These are phyloP conservation scores for Drosophila mauritiana DNA, from an alignment of 1,140 invertebrate genomes.

Conservation along the genomic window DNA sequence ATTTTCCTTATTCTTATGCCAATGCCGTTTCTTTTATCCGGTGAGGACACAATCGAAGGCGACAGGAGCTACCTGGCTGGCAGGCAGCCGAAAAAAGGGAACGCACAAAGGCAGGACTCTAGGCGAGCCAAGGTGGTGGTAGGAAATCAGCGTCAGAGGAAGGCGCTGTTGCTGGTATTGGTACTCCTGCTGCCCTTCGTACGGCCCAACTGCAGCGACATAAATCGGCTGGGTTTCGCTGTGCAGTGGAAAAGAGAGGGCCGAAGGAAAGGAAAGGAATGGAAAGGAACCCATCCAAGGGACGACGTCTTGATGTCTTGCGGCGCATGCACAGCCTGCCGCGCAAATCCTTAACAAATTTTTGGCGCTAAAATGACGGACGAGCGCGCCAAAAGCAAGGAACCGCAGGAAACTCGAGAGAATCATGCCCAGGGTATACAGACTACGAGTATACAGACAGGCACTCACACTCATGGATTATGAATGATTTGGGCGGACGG, in stretches of 20 bases:
- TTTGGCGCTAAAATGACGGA: conserved; percentile 75
- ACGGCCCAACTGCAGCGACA: conserved; percentile 61
- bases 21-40: conserved; percentile 13
- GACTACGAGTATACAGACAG: conserved; percentile 9
- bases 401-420: conserved; percentile 27
- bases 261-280: conserved; percentile 14
- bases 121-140: conserved; percentile 67
- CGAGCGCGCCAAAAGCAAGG: conserved; percentile 58
- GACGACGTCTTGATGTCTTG: conserved; percentile 66
- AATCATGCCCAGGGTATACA: too few relatives aligned
- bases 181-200: conserved; percentile 29
- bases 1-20: neutral
- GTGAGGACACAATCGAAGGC: conserved; percentile 40
- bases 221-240: conserved; percentile 56
- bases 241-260: conserved; percentile 38
- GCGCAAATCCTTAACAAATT: conserved; percentile 63
- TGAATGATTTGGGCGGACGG: conserved; percentile 30
- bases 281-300: conserved; percentile 3
- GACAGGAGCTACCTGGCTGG: conserved; percentile 52
- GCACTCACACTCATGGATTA: conserved; percentile 5
- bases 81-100: conserved; percentile 68
- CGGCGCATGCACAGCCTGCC: conserved; percentile 75
- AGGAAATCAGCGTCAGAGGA: conserved; percentile 63
- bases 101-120: conserved; percentile 49
- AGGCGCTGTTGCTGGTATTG: conserved; percentile 24